Percentiles rank a stretch among this genome's conserved stretches.
Evolutionary conservation across 2,797 vertebrate genomes (phyloP).

Genomic region (Sebastes goodei): DNA sequence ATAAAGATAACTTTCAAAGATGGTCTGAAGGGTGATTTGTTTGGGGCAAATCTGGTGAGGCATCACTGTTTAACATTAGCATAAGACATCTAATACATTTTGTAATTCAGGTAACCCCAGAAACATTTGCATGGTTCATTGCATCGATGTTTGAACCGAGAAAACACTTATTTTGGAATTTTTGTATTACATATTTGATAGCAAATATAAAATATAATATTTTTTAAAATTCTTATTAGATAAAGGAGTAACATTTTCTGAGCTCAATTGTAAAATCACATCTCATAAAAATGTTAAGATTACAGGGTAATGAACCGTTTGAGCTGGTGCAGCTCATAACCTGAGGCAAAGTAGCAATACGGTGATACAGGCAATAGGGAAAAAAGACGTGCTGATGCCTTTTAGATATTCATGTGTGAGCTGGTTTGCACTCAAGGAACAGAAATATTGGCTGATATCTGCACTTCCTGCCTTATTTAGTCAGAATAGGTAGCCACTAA

Average conservation of each 20-base stretch:
- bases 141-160: background rate
- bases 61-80: constrained; percentile 8
- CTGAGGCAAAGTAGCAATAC: constrained; percentile 46
- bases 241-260: background rate
- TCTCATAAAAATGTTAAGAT: constrained; percentile 19
- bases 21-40: background rate
- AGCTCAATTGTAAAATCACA: constrained; percentile 17
- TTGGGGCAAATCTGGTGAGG: background rate
- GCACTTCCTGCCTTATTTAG: constrained; percentile 5
- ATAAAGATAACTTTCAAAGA: background rate
- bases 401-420: constrained; percentile 33
- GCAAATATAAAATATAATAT: background rate
- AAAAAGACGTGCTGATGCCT: constrained; percentile 12
- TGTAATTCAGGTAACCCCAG: constrained; percentile 6
- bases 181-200: background rate
- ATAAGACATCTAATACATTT: constrained; percentile 8
- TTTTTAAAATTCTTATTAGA: background rate
- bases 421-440: constrained; percentile 17
- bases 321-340: constrained; percentile 44
- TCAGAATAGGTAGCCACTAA: background rate
- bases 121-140: background rate
- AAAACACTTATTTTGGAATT: background rate
- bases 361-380: constrained; percentile 8
- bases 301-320: constrained; percentile 14
- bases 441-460: constrained; percentile 26